Base-by-base conservation (phyloP, 2,797 vertebrate species). In the Betta splendens region DNA sequence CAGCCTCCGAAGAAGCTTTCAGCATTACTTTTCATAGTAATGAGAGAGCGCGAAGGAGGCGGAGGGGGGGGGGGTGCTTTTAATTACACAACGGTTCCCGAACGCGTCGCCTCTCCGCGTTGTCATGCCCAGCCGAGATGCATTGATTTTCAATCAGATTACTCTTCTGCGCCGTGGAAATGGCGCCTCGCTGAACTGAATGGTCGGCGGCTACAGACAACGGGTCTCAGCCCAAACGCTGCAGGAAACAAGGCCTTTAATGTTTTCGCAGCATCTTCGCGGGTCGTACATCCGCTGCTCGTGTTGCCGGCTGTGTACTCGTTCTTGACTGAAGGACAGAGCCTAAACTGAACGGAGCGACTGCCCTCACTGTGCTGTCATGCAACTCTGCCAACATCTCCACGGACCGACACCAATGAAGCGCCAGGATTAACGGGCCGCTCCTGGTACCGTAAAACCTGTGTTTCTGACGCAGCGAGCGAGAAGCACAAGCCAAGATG, bases 401-500 rank as follows among this genome's bases (percentile, higher is more conserved):
- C 49, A 46, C 64, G 67, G 62, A 76, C 60, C 58, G 71, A 56
- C 69, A 66, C 47, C 61, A 66, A 40, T 44, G 60, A 68, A 58
- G 53, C 33, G 52, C 8, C 9, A 46, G 77, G 75, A 84, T 82
- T 85, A 83, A 85, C 75, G 78, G 60, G 58, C 52, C 57, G 66
- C 73, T 69, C 55, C 53, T 73, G 79, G 60, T 60, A 55, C 61
- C 69, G 83, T 85, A 74, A 81, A n/a, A n/a, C n/a, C n/a, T n/a
- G n/a, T 75, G 81, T 81, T 79, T 85, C 39, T 69, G 26, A 47
- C 73, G 38, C 62, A 69, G 49, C 42, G 54, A 76, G 64, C 47
- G 51, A 72, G 56, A 70, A 70, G 52, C 45, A 72, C 44, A 71
- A 50, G 26, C 28, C 7, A 13, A 15, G n/a, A 25, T 36, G 8